Percentiles rank a stretch among this genome's conserved stretches.
Evolutionary conservation across 2,113 vertebrate species (phyloP).

Genomic region (Clarias macrocephalus): DNA sequence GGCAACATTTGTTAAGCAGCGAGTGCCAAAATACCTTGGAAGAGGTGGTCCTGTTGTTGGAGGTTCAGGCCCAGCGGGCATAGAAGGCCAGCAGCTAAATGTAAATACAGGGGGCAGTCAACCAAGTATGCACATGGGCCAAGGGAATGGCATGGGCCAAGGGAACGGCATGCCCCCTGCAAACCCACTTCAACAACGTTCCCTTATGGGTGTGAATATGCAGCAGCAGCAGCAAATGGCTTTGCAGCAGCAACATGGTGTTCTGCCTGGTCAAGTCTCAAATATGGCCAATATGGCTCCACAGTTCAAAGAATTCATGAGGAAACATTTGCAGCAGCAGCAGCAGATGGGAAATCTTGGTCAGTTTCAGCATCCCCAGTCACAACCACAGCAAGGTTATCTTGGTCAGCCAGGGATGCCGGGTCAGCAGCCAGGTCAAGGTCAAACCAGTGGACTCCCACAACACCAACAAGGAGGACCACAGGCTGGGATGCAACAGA

Average conservation of each 20-base stretch:
- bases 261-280: constrained; percentile 79
- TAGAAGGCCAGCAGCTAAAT: constrained; percentile 71
- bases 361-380: constrained; percentile 84
- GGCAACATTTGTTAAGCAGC: constrained; percentile 95
- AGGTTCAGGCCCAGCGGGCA: constrained; percentile 60
- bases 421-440: constrained; percentile 76
- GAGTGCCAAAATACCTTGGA: constrained; percentile 86
- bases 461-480: constrained; percentile 65
- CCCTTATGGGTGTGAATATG: constrained; percentile 52
- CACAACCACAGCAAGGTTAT: constrained; percentile 82
- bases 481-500: constrained; percentile 70
- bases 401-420: constrained; percentile 85
- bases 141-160: constrained; percentile 69
- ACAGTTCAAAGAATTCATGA: constrained; percentile 87
- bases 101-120: constrained; percentile 67
- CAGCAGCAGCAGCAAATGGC: constrained; percentile 71
- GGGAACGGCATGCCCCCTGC: constrained; percentile 76
- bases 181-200: constrained; percentile 73
- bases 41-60: constrained; percentile 64
- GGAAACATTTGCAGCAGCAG: constrained; percentile 80
- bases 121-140: constrained; percentile 82
- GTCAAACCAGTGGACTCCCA: constrained; percentile 63
- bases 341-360: constrained; percentile 86
- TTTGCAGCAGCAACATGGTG: constrained; percentile 73
- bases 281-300: constrained; percentile 70